These are phyloP conservation scores for Allolobophora icterica DNA, from an alignment of 2,888 invertebrate species.

Conservation along the genomic window DNA sequence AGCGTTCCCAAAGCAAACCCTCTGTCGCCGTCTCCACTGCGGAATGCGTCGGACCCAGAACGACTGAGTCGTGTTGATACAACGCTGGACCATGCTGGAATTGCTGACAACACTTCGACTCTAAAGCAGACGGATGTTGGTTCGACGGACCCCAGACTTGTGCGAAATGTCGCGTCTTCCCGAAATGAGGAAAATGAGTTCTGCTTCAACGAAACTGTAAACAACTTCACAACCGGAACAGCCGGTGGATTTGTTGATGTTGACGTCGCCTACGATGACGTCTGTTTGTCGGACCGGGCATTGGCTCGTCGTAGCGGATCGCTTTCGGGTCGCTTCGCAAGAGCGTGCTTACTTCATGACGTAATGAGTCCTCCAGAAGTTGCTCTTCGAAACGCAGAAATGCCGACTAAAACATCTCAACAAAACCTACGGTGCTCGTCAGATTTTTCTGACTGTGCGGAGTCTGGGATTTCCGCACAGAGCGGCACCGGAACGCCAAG, in stretches of 20 bases:
- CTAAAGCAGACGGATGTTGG: constrained; percentile 22
- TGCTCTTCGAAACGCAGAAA: background rate
- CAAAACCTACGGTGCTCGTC: background rate
- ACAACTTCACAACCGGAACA: background rate
- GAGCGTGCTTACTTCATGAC: constrained; percentile 20
- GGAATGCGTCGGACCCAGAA: background rate
- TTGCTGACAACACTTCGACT: background rate
- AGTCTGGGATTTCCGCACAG: constrained; percentile 5
- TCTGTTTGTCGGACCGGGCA: constrained; percentile 3
- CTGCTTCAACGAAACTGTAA: background rate
- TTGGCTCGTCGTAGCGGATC: background rate
- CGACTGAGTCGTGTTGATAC: background rate
- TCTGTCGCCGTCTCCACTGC: background rate
- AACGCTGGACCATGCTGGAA: background rate
- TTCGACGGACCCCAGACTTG: background rate
- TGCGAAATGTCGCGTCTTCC: constrained; percentile 3
- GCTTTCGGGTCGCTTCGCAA: background rate
- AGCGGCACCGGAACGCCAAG: background rate
- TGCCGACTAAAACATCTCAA: constrained; percentile 22
- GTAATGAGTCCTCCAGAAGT: background rate
- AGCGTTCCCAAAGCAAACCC: constrained; percentile 8
- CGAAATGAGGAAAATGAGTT: constrained; percentile 15
- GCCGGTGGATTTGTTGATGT: background rate
- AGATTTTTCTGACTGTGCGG: background rate
- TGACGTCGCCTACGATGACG: background rate